phyloP scores from a whole-genome alignment of 2,113 vertebrate genomes.

The Epinephelus fuscoguttatus region DNA sequence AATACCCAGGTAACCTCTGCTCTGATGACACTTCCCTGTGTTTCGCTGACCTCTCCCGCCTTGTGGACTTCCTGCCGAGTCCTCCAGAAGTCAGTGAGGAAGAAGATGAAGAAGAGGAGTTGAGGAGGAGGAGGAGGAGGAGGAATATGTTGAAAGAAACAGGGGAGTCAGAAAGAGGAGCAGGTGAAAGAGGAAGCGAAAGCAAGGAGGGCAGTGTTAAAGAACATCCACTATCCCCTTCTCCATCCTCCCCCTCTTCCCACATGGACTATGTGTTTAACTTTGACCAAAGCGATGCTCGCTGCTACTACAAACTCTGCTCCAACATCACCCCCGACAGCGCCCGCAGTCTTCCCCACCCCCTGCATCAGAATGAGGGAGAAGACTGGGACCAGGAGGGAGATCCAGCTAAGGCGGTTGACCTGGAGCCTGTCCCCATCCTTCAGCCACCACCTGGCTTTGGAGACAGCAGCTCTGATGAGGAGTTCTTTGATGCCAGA shows the following conservation, averaged over 20 bases:
- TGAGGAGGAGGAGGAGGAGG: conserved; percentile 56
- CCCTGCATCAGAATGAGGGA: background rate
- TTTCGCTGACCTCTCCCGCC: conserved; percentile 85
- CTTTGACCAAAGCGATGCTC: conserved; percentile 79
- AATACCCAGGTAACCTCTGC: conserved; percentile 17
- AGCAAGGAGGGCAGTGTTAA: conserved; percentile 1
- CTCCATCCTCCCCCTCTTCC: conserved; percentile 41
- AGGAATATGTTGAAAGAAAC: background rate
- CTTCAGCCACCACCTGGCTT: conserved; percentile 88
- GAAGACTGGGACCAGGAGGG: background rate
- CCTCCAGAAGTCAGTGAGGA: conserved; percentile 77
- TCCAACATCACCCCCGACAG: conserved; percentile 88
- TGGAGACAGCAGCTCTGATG: conserved; percentile 94
- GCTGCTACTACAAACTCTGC: conserved; percentile 89
- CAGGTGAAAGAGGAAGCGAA: conserved; percentile 26
- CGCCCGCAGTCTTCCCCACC: conserved; percentile 67
- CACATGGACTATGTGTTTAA: conserved; percentile 79
- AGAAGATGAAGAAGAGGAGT: conserved; percentile 52
- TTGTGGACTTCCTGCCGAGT: conserved; percentile 77
- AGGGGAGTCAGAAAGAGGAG: conserved; percentile 2
- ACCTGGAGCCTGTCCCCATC: conserved; percentile 67
- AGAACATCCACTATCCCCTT: background rate
- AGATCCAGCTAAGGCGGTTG: background rate
- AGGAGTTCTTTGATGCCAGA: conserved; percentile 94
- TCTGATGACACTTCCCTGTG: conserved; percentile 79